A percentile compares a stretch with the other conserved stretches of the same genome.
Evolutionary conservation across 92 coral and sea anemone species (phyloP).

Genomic region (Bergia sp.): DNA sequence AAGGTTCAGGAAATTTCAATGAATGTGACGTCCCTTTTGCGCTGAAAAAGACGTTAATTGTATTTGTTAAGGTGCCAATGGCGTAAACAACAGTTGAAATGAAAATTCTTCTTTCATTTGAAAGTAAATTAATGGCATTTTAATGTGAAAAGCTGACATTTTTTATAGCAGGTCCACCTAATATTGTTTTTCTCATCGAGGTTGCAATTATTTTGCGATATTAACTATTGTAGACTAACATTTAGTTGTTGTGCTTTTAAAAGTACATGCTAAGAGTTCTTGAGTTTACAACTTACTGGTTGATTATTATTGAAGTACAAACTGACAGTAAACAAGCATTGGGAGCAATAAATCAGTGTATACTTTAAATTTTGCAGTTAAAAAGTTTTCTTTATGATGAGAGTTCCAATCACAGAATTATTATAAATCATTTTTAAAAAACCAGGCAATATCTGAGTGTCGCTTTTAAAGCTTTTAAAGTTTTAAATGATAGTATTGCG

Average conservation of each 20-base stretch:
- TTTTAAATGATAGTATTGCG: background rate
- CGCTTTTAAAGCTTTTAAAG: background rate
- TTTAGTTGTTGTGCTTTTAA: background rate
- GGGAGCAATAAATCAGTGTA: background rate
- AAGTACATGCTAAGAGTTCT: background rate
- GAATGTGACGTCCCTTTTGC: background rate
- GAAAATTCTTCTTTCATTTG: background rate
- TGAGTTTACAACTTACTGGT: no score
- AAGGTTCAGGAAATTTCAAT: conserved; percentile 1
- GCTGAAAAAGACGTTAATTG: background rate
- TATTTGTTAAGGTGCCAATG: background rate
- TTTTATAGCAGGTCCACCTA: background rate
- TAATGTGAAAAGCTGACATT: background rate
- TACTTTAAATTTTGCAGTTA: no score
- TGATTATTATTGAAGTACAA: no score
- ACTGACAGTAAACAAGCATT: background rate
- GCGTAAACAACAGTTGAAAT: background rate
- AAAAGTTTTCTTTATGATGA: background rate
- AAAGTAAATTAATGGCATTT: background rate
- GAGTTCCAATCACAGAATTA: background rate
- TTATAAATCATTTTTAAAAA: no score
- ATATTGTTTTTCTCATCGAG: background rate
- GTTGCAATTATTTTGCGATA: background rate
- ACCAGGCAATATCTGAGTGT: background rate
- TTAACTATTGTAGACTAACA: background rate